Conservation (phyloP, 2,113 vertebrate species). For the Anthoscopus minutus region DNA sequence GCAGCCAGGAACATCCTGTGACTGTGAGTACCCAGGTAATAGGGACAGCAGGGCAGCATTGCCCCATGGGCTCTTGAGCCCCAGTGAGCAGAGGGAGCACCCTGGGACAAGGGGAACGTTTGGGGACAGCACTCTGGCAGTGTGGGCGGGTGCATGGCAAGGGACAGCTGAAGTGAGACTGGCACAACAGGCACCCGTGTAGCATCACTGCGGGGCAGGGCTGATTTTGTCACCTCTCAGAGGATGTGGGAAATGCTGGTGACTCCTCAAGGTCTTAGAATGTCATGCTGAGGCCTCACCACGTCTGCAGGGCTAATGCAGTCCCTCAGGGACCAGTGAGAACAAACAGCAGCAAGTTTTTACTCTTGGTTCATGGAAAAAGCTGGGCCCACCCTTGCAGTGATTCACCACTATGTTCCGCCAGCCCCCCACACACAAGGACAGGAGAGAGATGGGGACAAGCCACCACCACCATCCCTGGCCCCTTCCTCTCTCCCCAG, state of each 20-base stretch:
- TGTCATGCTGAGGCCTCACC: background rate
- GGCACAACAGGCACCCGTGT: rapidly evolving
- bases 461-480: rapidly evolving
- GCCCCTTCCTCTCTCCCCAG: rapidly evolving
- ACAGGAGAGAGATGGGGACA: rapidly evolving
- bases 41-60: background rate
- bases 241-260: background rate
- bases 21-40: background rate
- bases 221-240: background rate
- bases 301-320: rapidly evolving
- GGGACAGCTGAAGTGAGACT: background rate
- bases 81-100: background rate
- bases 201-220: background rate
- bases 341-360: background rate
- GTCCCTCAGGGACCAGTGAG: background rate
- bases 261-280: background rate
- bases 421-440: background rate
- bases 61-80: rapidly evolving
- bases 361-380: slow-evolving; percentile 6
- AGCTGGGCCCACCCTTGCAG: rapidly evolving
- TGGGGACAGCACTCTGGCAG: no score
- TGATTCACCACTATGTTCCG: background rate
- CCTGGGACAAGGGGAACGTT: rapidly evolving
- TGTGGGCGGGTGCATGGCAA: background rate
- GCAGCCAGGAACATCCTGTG: background rate